Evolutionary conservation across 2,113 vertebrate genomes (phyloP).

Genomic region (Jacana jacana): DNA sequence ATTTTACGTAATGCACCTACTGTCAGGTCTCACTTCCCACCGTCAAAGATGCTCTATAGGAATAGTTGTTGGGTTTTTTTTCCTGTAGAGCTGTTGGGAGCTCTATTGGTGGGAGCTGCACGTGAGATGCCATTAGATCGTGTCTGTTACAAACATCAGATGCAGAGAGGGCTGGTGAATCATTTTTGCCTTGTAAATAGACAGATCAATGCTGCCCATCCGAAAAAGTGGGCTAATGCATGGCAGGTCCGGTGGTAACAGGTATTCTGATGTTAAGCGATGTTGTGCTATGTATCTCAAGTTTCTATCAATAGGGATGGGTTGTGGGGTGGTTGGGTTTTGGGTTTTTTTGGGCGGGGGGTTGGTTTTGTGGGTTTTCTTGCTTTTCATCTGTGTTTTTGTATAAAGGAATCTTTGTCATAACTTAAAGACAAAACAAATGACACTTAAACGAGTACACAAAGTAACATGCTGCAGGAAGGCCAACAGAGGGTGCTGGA

Average conservation of each 20-base stretch:
- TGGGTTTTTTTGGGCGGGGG: no score
- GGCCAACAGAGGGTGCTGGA: slow-evolving; percentile 70
- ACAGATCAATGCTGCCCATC: background rate
- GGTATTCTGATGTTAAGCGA: background rate
- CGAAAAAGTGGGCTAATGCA: background rate
- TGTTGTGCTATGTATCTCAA: background rate
- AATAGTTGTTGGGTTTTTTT: background rate
- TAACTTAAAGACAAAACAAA: background rate
- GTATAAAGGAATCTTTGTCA: background rate
- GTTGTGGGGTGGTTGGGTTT: background rate
- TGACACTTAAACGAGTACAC: background rate
- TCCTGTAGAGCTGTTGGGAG: background rate
- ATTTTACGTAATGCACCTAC: background rate
- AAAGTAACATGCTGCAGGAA: background rate
- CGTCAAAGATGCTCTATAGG: background rate
- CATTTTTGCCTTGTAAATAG: background rate
- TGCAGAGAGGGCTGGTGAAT: background rate
- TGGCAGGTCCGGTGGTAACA: background rate
- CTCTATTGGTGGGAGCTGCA: background rate
- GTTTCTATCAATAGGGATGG: background rate
- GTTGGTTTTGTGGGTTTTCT: background rate
- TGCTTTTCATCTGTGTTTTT: background rate
- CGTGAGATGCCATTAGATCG: background rate
- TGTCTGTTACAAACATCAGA: background rate
- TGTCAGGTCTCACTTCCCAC: background rate